phyloP scores from a whole-genome alignment of 2,797 vertebrate species.

The Sphenopsis melanotis region DNA sequence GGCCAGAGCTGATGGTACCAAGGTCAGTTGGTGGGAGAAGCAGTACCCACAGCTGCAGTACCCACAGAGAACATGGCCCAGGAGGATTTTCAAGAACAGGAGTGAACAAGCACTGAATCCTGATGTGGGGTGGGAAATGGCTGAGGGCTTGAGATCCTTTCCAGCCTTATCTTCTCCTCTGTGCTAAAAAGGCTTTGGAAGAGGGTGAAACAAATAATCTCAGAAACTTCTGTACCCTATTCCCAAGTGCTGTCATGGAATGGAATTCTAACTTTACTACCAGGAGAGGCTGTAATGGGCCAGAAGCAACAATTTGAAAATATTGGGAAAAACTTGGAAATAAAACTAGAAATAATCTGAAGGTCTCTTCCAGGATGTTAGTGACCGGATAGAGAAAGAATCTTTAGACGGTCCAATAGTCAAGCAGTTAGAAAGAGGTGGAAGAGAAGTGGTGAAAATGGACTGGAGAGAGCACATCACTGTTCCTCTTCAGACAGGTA shows the following conservation, averaged over 20 bases:
- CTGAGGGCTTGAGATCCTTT: not conserved
- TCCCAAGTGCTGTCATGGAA: too few species aligned
- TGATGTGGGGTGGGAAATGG: not conserved
- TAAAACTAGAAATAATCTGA: not conserved
- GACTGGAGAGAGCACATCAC: conserved; percentile 98
- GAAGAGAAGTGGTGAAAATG: conserved; percentile 88
- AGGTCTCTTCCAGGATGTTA: conserved; percentile 85
- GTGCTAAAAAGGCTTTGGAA: not conserved
- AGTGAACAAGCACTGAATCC: not conserved
- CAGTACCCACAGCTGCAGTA: not conserved
- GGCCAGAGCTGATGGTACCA: not conserved
- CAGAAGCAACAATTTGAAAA: not conserved
- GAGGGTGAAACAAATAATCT: not conserved
- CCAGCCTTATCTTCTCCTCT: not conserved
- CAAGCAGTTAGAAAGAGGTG: conserved; percentile 89
- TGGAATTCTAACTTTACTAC: not conserved
- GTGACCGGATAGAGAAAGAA: conserved; percentile 97
- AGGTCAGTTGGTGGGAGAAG: not conserved
- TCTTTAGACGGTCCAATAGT: conserved; percentile 90
- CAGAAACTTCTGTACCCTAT: not conserved
- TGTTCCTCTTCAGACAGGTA: conserved; percentile 95
- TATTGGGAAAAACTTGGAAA: not conserved
- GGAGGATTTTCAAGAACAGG: not conserved
- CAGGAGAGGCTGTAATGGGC: not conserved
- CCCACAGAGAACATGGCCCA: rapidly evolving